Percentiles rank a stretch among this genome's conserved stretches.
Conservation (phyloP, 2,797 vertebrate species). For the Oophaga sylvatica region DNA sequence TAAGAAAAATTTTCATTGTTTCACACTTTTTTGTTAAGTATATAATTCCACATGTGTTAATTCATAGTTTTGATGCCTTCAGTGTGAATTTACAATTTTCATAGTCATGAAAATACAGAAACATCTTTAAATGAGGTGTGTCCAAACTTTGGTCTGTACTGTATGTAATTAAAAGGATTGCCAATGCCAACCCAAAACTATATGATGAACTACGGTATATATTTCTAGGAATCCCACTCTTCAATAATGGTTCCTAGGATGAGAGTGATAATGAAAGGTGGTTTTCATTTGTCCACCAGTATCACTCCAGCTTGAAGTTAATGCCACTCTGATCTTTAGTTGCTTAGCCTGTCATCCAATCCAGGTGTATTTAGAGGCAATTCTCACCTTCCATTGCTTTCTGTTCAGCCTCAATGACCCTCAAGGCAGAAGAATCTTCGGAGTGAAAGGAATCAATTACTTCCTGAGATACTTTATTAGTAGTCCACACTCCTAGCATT, state of each 20-base stretch:
- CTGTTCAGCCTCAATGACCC: slow-evolving; percentile 76
- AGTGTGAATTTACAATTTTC: no score
- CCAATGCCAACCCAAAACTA: not conserved
- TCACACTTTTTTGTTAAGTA: no score
- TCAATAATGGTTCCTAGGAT: not conserved
- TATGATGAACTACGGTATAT: no score
- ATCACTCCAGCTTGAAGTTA: not conserved
- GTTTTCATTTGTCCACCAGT: slow-evolving; percentile 1
- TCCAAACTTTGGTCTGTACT: no score
- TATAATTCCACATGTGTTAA: no score
- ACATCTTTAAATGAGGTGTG: no score
- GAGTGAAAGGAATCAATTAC: slow-evolving; percentile 77
- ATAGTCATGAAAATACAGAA: no score
- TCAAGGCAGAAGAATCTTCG: slow-evolving; percentile 72
- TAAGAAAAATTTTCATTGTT: no score
- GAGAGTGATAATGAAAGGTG: not conserved
- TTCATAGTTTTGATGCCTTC: no score
- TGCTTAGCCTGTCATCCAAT: slow-evolving; percentile 71
- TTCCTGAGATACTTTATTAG: slow-evolving; percentile 76
- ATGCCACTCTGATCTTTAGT: slow-evolving; percentile 47
- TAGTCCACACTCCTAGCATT: slow-evolving; percentile 67
- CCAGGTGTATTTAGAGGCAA: slow-evolving; percentile 72
- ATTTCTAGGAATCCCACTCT: not conserved
- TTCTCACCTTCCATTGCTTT: slow-evolving; percentile 71
- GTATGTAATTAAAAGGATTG: not conserved